Evolutionary conservation across 1,140 invertebrate genomes (phyloP).

Genomic region (Cherax destructor): DNA sequence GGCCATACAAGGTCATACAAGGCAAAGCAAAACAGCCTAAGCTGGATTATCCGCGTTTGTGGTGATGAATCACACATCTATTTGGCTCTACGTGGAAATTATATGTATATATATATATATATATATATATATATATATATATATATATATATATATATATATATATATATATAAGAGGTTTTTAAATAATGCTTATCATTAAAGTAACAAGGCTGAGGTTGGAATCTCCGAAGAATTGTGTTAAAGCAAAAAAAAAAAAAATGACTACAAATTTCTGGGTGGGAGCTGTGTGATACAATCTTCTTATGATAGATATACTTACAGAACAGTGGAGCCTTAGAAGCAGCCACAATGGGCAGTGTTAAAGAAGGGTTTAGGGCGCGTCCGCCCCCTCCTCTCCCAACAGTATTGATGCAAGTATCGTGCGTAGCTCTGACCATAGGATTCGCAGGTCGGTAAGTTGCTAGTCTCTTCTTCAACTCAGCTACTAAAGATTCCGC

Average conservation of each 20-base stretch:
- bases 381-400: not conserved
- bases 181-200: not conserved
- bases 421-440: conserved; percentile 30
- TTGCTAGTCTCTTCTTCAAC: not conserved
- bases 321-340: conserved; percentile 28
- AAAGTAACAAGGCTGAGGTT: not conserved
- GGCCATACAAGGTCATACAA: not conserved
- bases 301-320: not conserved
- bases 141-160: too few species aligned
- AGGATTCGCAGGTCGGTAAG: not conserved
- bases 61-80: not conserved
- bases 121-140: too few species aligned
- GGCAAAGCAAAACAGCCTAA: not conserved
- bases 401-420: conserved; percentile 19
- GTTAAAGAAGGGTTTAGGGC: conserved; percentile 23
- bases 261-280: not conserved
- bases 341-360: conserved; percentile 16
- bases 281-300: not conserved
- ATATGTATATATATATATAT: too few species aligned
- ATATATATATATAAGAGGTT: not conserved
- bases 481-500: not conserved
- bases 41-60: not conserved
- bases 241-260: not conserved
- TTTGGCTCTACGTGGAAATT: not conserved
- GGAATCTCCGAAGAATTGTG: not conserved